phyloP scores from a whole-genome alignment of 2,113 vertebrate species.

The Ceyx margarethae region DNA sequence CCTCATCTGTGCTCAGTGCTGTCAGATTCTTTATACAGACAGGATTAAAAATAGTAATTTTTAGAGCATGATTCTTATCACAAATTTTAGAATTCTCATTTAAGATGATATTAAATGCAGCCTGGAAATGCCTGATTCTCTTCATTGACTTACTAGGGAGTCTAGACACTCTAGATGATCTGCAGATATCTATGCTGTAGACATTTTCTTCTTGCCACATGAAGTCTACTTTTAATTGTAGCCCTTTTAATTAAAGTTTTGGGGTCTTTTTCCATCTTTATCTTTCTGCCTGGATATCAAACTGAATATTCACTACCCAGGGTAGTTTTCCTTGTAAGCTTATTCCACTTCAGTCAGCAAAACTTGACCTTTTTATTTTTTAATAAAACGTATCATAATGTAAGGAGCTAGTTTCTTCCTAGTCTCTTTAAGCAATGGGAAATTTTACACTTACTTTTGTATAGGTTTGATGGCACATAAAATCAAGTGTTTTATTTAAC shows the following conservation, averaged over 20 bases:
- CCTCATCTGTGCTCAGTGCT: not conserved
- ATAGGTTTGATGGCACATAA: not conserved
- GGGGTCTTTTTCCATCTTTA: not conserved
- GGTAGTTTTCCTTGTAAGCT: not conserved
- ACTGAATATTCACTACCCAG: not conserved
- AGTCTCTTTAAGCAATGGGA: not conserved
- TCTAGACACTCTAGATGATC: not conserved
- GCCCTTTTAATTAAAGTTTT: not conserved
- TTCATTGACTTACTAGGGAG: not conserved
- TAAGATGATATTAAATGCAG: not conserved
- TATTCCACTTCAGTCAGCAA: not conserved
- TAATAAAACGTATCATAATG: not conserved
- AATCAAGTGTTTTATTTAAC: not conserved
- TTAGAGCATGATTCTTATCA: not conserved
- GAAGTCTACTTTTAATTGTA: not conserved
- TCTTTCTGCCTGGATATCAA: not conserved
- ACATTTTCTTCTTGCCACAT: not conserved
- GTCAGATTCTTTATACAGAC: not conserved
- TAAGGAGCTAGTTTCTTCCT: not conserved
- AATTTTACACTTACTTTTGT: not conserved
- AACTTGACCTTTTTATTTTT: not conserved
- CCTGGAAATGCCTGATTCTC: not conserved
- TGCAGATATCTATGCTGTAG: not conserved
- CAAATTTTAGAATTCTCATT: not conserved
- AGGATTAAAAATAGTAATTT: not conserved